A percentile compares a stretch with the other conserved stretches of the same genome.
phyloP scores from a whole-genome alignment of 2,113 vertebrate species.

The Seriola aureovittata region DNA sequence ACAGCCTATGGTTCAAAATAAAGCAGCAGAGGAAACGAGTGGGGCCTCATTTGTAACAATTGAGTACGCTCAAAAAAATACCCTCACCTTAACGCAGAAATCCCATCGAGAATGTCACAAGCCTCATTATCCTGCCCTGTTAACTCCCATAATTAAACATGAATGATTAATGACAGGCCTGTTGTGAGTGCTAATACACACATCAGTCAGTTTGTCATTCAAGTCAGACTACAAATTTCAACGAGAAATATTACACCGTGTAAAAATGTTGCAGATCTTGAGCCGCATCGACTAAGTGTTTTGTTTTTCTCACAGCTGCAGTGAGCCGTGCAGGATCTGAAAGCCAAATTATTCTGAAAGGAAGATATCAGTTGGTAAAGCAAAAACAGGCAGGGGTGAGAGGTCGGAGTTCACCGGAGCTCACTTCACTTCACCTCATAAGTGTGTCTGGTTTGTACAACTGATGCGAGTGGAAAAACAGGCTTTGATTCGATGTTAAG shows the following conservation, averaged over 20 bases:
- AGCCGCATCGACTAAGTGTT: neutral
- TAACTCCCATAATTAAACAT: conserved; percentile 15
- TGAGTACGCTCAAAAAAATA: neutral
- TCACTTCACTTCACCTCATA: neutral
- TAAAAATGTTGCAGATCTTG: neutral
- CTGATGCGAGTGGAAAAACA: neutral
- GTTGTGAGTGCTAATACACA: conserved; percentile 15
- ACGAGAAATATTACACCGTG: neutral
- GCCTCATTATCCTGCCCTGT: neutral
- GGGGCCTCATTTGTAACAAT: conserved; percentile 61
- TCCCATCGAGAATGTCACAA: neutral
- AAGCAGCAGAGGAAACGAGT: conserved; percentile 69
- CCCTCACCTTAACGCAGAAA: neutral
- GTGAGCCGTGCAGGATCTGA: neutral
- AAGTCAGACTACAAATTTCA: neutral
- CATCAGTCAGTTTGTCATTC: conserved; percentile 2
- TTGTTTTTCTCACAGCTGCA: neutral
- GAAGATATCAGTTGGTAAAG: neutral
- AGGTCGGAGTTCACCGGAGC: neutral
- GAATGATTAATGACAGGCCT: conserved; percentile 15
- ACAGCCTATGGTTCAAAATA: conserved; percentile 61
- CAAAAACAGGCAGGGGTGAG: neutral
- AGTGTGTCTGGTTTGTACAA: neutral
- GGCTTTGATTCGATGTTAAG: neutral
- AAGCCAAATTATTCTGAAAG: neutral